These are phyloP conservation scores for Platichthys flesus DNA, from an alignment of 2,113 vertebrate species.

Conservation along the genomic window DNA sequence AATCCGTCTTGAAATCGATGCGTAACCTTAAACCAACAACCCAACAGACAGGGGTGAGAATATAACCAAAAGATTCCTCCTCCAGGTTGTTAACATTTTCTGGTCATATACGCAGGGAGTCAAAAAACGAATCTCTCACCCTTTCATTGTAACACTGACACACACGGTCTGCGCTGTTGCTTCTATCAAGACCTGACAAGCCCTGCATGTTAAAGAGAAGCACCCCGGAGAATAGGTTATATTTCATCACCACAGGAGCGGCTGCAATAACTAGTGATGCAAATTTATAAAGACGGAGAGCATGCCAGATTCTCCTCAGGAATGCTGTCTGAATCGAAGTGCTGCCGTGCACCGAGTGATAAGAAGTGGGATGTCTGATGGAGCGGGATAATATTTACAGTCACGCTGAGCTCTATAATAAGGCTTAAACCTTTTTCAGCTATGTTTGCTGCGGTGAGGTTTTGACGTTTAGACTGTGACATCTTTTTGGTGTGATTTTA, in stretches of 20 bases:
- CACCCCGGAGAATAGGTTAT: conserved; percentile 48
- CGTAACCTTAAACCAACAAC: not conserved
- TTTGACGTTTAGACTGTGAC: conserved; percentile 15
- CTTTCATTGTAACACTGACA: conserved; percentile 25
- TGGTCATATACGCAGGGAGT: conserved; percentile 1
- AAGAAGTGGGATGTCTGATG: conserved; percentile 20
- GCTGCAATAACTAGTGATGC: conserved; percentile 60
- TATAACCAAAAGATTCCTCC: conserved; percentile 1
- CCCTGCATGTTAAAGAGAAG: conserved; percentile 65
- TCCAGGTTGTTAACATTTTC: conserved; percentile 8
- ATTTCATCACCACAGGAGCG: conserved; percentile 69
- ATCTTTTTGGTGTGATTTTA: not conserved
- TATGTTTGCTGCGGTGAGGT: conserved; percentile 5
- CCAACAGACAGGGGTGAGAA: too few species aligned
- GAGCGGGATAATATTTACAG: conserved; percentile 27
- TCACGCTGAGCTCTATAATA: conserved; percentile 26
- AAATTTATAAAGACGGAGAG: conserved; percentile 60
- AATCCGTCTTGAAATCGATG: too few species aligned
- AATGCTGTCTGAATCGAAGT: conserved; percentile 20
- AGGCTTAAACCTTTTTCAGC: conserved; percentile 11
- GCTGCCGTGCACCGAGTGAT: conserved; percentile 25
- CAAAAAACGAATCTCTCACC: conserved; percentile 11
- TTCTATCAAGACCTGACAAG: conserved; percentile 27
- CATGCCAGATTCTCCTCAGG: conserved; percentile 31
- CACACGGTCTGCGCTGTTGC: too few species aligned